These are phyloP conservation scores for Metaphire vulgaris DNA, from an alignment of 1,140 invertebrate genomes.

Conservation along the genomic window DNA sequence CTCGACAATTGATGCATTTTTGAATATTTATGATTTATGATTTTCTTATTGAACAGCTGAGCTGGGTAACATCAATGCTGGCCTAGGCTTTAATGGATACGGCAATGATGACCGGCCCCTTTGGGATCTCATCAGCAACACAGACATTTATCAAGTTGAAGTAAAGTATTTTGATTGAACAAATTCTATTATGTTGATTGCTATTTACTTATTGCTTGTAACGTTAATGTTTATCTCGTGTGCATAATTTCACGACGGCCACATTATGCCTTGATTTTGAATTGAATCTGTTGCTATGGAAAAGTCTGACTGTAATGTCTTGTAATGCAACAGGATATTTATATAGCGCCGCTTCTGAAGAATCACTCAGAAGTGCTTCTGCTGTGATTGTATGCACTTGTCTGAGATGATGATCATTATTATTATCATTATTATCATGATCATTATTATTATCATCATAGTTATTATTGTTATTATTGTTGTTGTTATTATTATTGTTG, in stretches of 20 bases:
- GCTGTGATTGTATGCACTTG: no score
- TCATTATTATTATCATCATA: neutral
- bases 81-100: conserved; percentile 82
- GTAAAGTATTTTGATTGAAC: no score
- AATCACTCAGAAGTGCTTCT: no score
- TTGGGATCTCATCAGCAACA: conserved; percentile 88
- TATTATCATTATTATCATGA: neutral
- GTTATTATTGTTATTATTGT: neutral
- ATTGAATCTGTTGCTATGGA: neutral
- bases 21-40: no score
- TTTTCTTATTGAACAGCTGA: no score
- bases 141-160: no score
- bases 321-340: neutral
- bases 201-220: no score
- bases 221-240: neutral
- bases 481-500: neutral
- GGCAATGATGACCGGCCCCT: conserved; percentile 61
- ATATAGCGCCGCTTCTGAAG: no score
- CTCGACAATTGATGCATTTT: no score
- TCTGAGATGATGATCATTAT: neutral
- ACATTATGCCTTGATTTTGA: neutral
- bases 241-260: neutral
- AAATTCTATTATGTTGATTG: no score
- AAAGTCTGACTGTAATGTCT: neutral
- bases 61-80: conserved; percentile 85